Conservation (phyloP, 2,113 vertebrate species). For the Natator depressus region DNA sequence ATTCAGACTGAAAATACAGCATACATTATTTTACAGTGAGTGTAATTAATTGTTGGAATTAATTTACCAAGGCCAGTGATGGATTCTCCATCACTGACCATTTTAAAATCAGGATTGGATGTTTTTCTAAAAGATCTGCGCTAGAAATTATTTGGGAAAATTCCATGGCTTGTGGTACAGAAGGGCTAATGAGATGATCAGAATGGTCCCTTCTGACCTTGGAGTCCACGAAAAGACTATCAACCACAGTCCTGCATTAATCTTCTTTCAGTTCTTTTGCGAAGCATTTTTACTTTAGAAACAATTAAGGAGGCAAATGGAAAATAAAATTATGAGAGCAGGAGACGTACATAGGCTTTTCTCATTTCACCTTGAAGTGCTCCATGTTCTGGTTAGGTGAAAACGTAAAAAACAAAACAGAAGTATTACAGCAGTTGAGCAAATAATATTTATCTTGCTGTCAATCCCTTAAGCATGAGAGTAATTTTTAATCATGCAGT, state of each 20-base stretch:
- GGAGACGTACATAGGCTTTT: neutral
- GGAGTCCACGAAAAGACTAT: neutral
- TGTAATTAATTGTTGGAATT: neutral
- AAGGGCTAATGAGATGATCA: neutral
- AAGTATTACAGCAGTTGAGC: neutral
- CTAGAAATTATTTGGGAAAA: neutral
- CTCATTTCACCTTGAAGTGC: neutral
- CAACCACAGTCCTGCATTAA: neutral
- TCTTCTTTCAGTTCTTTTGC: accelerated
- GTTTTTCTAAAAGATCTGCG: neutral
- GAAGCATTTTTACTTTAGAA: neutral
- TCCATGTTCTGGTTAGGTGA: neutral
- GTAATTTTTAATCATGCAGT: neutral
- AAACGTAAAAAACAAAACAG: neutral
- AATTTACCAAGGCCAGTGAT: neutral
- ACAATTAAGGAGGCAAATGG: neutral
- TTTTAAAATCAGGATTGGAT: neutral
- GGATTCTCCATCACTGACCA: too few relatives aligned
- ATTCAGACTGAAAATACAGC: neutral
- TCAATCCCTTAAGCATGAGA: neutral
- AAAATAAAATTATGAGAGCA: neutral
- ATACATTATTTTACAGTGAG: neutral
- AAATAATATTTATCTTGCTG: neutral
- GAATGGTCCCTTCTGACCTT: neutral
- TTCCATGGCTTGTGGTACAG: neutral